Evolutionary conservation across 2,797 vertebrate species (phyloP).

Genomic region (Rhinoraja longicauda): DNA sequence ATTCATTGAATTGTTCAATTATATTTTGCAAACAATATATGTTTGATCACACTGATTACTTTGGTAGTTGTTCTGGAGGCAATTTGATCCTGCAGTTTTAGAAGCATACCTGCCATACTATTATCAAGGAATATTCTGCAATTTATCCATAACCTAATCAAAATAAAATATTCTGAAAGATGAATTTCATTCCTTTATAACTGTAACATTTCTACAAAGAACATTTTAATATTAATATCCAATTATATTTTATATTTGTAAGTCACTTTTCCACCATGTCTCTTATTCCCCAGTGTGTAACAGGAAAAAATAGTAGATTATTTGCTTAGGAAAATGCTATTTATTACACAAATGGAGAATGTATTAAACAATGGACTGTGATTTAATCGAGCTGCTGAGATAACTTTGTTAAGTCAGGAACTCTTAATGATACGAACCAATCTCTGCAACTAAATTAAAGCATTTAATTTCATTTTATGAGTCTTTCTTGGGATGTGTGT

Average conservation of each 20-base stretch:
- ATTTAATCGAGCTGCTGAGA: neutral
- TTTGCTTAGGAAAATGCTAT: neutral
- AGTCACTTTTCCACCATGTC: neutral
- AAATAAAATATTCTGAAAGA: neutral
- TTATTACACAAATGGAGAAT: neutral
- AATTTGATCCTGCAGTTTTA: neutral
- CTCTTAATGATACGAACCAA: neutral
- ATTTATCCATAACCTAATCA: slow-evolving; percentile 2
- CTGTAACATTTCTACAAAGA: neutral
- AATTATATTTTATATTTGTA: neutral
- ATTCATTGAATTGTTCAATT: neutral
- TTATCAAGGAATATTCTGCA: neutral
- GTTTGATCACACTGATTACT: neutral
- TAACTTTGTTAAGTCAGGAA: neutral
- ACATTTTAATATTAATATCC: neutral
- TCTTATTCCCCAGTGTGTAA: neutral
- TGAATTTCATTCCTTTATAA: neutral
- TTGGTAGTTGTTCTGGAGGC: neutral
- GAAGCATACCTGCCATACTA: neutral
- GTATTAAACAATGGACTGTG: neutral
- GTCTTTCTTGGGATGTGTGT: neutral
- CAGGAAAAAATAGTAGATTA: neutral
- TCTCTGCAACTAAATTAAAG: neutral
- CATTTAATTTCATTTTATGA: neutral
- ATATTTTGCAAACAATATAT: too few species aligned